Percentiles rank a stretch among this genome's conserved stretches.
Conservation (phyloP, 64 coral and sea anemone species). For the Acropora yongei region DNA sequence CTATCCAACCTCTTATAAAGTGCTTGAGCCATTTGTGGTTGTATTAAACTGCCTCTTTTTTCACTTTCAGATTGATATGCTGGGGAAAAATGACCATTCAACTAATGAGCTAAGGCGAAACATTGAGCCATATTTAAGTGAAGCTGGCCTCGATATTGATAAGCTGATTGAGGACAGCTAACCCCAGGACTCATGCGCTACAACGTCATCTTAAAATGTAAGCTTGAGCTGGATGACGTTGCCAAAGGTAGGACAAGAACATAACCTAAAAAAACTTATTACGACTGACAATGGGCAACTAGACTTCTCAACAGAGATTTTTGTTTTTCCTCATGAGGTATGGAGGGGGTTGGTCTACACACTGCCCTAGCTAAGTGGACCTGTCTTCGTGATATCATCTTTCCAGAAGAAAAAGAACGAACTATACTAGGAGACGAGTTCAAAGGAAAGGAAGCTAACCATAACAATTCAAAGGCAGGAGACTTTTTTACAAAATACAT, state of each 20-base stretch:
- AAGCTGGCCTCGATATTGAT: conserved; percentile 29
- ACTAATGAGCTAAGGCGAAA: background rate
- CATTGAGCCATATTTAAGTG: conserved; percentile 7
- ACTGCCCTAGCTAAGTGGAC: conserved; percentile 1
- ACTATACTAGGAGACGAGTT: background rate
- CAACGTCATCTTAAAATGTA: background rate
- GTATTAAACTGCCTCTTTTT: too few relatives aligned
- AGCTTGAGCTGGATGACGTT: conserved; percentile 34
- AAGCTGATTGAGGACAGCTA: background rate
- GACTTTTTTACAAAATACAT: conserved; percentile 11
- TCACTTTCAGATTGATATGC: conserved; percentile 6
- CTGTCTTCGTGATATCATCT: background rate
- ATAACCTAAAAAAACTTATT: background rate
- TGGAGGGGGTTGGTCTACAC: conserved; percentile 33
- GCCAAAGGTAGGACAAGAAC: background rate
- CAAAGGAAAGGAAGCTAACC: background rate
- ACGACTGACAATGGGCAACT: background rate
- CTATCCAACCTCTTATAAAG: too few relatives aligned
- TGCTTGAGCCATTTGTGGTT: too few relatives aligned
- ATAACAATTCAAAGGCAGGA: background rate
- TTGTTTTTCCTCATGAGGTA: conserved; percentile 21
- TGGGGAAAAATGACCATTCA: conserved; percentile 11
- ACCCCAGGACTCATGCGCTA: conserved; percentile 8
- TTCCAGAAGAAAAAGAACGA: background rate
- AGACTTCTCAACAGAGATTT: background rate